Evolutionary conservation across 2,888 invertebrate species (phyloP), one percentile per base, ranked within the genome.

Genomic region (Galeruca laticollis): DNA sequence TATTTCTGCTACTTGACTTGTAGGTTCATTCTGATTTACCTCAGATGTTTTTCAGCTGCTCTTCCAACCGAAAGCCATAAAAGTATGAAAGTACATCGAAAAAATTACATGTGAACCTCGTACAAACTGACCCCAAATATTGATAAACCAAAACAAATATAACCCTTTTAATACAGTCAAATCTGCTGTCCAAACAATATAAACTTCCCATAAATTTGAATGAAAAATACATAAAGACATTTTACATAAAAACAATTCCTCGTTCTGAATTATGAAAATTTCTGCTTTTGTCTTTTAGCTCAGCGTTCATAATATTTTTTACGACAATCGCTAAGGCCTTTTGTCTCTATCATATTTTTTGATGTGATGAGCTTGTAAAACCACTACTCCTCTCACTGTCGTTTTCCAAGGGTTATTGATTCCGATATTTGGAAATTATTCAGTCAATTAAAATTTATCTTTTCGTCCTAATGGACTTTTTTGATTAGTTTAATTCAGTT

Each of bases 261-360:
- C 21, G 20, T 37, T 51, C 37, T 60, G 47, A 66, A 59, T 66
- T 66, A 66, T 59, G 51, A 49, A 66, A 66, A 35, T 65, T 65
- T 56, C 15, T 40, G 31, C 56, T 26, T 65, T 65, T 15, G 2
- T 56, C 31, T 43, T 49, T 31, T 56, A 37, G 11, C 56, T 5
- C 3, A 26, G 18, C n/a, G 8, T 43, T 43, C 64, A 21, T 56
- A 31, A 64, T 64, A 21, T 40, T 57, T 56, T 65, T 65, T 47
- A 65, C 33, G 43, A 35, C 57, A 43, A 13, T 57, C 33, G n/a
- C 21, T 57, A 35, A 43, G 2, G 31, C 49, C 47, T 20, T 65
- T 65, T 57, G 49, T 65, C 65, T 47, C 33, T 26, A 47, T 57
- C 57, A 65, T 65, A 65, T 57, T 57, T 65, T 57, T 57, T 57